phyloP scores from a whole-genome alignment of 2,888 invertebrate genomes.

The Tineola bisselliella region DNA sequence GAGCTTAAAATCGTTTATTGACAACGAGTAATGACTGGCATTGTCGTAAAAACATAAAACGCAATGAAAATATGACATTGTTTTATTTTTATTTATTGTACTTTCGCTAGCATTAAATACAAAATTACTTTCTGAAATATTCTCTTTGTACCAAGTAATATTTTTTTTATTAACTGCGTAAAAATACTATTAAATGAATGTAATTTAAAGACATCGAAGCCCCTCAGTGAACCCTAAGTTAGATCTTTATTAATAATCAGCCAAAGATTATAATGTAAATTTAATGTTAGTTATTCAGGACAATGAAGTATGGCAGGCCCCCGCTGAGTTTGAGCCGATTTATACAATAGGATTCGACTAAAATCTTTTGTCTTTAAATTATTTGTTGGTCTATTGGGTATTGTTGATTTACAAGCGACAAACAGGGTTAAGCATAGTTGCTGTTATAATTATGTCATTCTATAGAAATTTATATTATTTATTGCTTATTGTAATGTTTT shows the following conservation, averaged over 20 bases:
- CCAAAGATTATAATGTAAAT: not conserved
- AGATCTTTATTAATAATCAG: not conserved
- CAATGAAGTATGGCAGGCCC: not conserved
- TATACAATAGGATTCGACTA: not conserved
- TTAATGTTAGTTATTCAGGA: not conserved
- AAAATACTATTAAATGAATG: not conserved
- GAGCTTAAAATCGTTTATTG: too few relatives aligned
- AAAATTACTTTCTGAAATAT: too few relatives aligned
- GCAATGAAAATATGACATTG: too few relatives aligned
- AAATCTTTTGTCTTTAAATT: not conserved
- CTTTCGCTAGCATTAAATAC: too few relatives aligned
- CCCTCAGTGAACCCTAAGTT: not conserved
- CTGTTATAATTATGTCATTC: not conserved
- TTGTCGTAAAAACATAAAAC: too few relatives aligned
- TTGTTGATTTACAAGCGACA: not conserved
- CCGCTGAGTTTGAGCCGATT: slow-evolving; percentile 4
- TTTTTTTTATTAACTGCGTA: not conserved
- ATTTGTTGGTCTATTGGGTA: not conserved
- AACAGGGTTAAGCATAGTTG: not conserved
- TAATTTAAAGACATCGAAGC: not conserved
- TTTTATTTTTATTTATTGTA: too few relatives aligned
- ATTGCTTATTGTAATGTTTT: not conserved
- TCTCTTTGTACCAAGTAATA: not conserved
- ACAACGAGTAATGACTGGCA: too few relatives aligned
- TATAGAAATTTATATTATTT: not conserved